Evolutionary conservation across 2,888 invertebrate genomes (phyloP).

Genomic region (Parasteatoda lunata): DNA sequence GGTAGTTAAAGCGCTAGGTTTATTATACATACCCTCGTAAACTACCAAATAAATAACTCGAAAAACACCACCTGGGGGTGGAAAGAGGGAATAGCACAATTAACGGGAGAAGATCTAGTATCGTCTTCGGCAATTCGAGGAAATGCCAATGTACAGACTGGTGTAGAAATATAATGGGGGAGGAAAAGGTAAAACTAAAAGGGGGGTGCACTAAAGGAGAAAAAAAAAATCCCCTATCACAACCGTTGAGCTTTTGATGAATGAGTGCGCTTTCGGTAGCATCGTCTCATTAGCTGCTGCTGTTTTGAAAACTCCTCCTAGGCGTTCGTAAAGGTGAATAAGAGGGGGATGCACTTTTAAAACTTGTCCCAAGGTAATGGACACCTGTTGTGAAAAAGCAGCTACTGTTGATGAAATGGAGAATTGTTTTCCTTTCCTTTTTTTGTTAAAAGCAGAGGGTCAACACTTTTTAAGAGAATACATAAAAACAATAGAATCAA

Average conservation of each 20-base stretch:
- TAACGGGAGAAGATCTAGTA: constrained; percentile 11
- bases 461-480: no score
- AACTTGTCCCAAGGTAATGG: constrained; percentile 25
- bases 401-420: constrained; percentile 21
- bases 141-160: constrained; percentile 34
- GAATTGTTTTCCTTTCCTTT: neutral
- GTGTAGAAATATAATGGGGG: constrained; percentile 22
- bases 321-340: constrained; percentile 4
- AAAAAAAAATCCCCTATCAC: neutral
- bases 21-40: constrained; percentile 20
- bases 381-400: constrained; percentile 39
- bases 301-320: constrained; percentile 34
- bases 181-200: neutral
- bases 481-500: no score
- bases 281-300: constrained; percentile 48
- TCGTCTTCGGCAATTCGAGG: constrained; percentile 26
- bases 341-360: neutral
- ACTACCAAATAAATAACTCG: constrained; percentile 61
- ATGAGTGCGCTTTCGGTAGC: constrained; percentile 40
- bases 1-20: constrained; percentile 36
- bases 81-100: constrained; percentile 28
- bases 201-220: neutral
- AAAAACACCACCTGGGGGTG: constrained; percentile 30
- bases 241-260: constrained; percentile 49
- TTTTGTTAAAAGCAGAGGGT: neutral